These are phyloP conservation scores for Phoxinus dragarum DNA, from an alignment of 2,797 vertebrate species.

Conservation along the genomic window DNA sequence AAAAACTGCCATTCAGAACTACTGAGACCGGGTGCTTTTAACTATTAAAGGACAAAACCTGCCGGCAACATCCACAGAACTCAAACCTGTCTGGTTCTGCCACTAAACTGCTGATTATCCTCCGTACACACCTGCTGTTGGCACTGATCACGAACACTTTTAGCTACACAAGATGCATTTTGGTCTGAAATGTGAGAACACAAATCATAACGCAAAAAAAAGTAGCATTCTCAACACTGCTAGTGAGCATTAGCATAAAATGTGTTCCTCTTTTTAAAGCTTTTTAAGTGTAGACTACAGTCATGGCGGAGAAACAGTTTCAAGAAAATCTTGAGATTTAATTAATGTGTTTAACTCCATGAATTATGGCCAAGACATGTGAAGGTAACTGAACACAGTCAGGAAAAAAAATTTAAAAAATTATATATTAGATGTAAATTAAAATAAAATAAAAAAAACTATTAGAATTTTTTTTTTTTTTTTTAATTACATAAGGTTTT, in stretches of 20 bases:
- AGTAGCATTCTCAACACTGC: not conserved
- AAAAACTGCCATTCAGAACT: not conserved
- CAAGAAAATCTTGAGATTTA: not conserved
- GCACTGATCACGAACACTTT: not conserved
- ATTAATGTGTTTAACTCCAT: not conserved
- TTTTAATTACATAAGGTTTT: not conserved
- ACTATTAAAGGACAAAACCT: not conserved
- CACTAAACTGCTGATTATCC: not conserved
- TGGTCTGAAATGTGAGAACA: not conserved
- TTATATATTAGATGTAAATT: not conserved
- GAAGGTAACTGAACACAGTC: not conserved
- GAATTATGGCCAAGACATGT: no score
- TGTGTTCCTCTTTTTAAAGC: not conserved
- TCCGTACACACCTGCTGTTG: not conserved
- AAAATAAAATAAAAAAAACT: not conserved
- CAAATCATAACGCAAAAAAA: no score
- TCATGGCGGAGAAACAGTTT: not conserved
- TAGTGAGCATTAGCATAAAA: not conserved
- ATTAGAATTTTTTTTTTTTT: no score
- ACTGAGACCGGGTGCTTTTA: not conserved
- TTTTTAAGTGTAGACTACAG: not conserved
- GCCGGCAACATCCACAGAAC: not conserved
- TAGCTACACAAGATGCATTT: not conserved
- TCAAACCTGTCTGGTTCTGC: not conserved
- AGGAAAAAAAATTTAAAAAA: not conserved